These are phyloP conservation scores for Trissolcus brochymenae DNA, from an alignment of 2,888 invertebrate genomes.

Conservation along the genomic window DNA sequence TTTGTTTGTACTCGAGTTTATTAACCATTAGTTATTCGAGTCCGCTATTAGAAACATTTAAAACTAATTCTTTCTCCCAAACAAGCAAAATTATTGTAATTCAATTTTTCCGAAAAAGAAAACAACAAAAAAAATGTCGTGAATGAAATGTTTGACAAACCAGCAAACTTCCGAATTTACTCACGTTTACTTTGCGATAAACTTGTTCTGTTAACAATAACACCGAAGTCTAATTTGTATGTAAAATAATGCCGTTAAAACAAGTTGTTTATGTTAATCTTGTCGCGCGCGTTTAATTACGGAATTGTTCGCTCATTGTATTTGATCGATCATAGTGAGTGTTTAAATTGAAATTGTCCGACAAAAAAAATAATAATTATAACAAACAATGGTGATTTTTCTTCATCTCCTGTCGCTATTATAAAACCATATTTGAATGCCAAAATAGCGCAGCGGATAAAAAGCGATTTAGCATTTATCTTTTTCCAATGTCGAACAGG, in stretches of 20 bases:
- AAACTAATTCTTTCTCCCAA: too few species aligned
- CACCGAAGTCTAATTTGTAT: background rate
- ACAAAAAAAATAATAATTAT: background rate
- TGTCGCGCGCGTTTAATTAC: background rate
- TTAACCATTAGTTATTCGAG: too few species aligned
- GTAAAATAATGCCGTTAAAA: conserved; percentile 8
- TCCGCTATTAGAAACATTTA: too few species aligned
- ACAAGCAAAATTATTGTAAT: too few species aligned
- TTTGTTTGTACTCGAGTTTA: too few species aligned
- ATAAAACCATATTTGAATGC: background rate
- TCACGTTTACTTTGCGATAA: background rate
- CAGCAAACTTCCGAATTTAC: background rate
- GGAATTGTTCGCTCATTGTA: conserved; percentile 6
- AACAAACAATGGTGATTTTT: conserved; percentile 1
- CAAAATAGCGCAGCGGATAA: conserved; percentile 2
- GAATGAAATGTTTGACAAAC: background rate
- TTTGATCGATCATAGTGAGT: conserved; percentile 5
- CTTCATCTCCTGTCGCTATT: background rate
- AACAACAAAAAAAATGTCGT: background rate
- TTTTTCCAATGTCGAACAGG: conserved; percentile 5
- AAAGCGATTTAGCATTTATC: conserved; percentile 22
- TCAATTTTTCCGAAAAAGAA: too few species aligned
- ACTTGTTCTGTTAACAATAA: background rate
- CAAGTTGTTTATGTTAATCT: conserved; percentile 8
- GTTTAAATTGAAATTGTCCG: background rate